These are phyloP conservation scores for Leptinotarsa peninsularis DNA, from an alignment of 2,888 invertebrate genomes.

Conservation along the genomic window DNA sequence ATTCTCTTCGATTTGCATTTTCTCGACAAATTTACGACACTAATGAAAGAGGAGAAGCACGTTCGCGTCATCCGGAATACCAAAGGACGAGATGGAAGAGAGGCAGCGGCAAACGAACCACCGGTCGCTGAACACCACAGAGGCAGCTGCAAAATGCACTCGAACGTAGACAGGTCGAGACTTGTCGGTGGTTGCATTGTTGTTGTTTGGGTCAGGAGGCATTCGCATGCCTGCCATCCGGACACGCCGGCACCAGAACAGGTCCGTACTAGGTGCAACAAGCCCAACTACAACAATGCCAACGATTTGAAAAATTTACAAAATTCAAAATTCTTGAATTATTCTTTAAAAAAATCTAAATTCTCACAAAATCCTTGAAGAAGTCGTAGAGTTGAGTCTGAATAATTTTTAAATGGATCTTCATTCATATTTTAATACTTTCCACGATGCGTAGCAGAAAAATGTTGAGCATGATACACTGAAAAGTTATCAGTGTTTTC, in stretches of 20 bases:
- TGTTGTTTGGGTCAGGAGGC: conserved; percentile 29
- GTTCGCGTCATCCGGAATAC: conserved; percentile 1
- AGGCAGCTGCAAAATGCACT: conserved; percentile 34
- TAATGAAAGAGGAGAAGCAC: background rate
- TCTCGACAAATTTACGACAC: no score
- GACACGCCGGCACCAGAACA: background rate
- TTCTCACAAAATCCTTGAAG: no score
- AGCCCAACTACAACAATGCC: background rate
- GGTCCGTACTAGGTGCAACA: background rate
- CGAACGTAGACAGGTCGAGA: conserved; percentile 45
- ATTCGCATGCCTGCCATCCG: conserved; percentile 7
- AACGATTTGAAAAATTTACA: no score
- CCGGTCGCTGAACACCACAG: background rate
- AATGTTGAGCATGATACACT: no score
- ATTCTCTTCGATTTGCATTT: no score
- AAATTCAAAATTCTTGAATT: no score
- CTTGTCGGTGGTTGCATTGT: conserved; percentile 38
- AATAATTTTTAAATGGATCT: no score
- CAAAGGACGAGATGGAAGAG: conserved; percentile 1
- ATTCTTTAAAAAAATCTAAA: no score
- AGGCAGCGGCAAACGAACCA: background rate
- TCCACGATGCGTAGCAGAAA: no score
- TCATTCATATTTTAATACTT: no score
- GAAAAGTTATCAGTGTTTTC: no score
- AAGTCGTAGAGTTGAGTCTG: no score